Conservation (phyloP, 1,140 invertebrate genomes). For the Drosophila subobscura region DNA sequence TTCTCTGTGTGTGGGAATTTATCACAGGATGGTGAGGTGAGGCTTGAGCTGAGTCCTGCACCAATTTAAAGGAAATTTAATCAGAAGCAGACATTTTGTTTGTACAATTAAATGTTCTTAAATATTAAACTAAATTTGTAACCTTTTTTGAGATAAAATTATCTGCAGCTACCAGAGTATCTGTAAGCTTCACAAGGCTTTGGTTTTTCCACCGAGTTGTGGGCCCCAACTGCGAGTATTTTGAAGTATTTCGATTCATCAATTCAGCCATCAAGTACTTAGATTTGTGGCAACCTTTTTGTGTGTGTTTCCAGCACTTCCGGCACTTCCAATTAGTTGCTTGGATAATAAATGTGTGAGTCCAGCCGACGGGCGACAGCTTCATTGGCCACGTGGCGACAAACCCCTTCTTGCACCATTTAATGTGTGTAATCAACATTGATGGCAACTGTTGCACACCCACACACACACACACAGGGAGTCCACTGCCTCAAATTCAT, state of each 20-base stretch:
- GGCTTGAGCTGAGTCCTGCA: constrained; percentile 26
- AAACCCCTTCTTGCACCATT: constrained; percentile 63
- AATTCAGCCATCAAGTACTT: not conserved
- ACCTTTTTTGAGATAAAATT: too few species aligned
- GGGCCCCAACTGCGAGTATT: not conserved
- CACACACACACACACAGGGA: not conserved
- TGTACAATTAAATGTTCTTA: too few species aligned
- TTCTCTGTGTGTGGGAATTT: constrained; percentile 22
- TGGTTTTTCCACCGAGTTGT: too few species aligned
- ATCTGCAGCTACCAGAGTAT: too few species aligned
- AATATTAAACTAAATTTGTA: too few species aligned
- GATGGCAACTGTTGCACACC: constrained; percentile 69
- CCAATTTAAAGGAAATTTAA: constrained; percentile 23
- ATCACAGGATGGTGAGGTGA: constrained; percentile 16
- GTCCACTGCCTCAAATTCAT: constrained; percentile 16
- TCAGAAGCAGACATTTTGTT: not conserved
- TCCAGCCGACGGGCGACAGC: too few species aligned
- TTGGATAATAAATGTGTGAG: too few species aligned
- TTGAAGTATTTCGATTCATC: not conserved
- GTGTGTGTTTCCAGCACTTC: too few species aligned
- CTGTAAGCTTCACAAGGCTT: too few species aligned
- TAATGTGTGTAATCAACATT: constrained; percentile 73
- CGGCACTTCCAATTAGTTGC: too few species aligned
- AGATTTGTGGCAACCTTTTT: too few species aligned
- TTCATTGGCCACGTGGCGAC: too few species aligned